Evolutionary conservation across 2,888 invertebrate species (phyloP).

Genomic region (Rhagonycha lutea): DNA sequence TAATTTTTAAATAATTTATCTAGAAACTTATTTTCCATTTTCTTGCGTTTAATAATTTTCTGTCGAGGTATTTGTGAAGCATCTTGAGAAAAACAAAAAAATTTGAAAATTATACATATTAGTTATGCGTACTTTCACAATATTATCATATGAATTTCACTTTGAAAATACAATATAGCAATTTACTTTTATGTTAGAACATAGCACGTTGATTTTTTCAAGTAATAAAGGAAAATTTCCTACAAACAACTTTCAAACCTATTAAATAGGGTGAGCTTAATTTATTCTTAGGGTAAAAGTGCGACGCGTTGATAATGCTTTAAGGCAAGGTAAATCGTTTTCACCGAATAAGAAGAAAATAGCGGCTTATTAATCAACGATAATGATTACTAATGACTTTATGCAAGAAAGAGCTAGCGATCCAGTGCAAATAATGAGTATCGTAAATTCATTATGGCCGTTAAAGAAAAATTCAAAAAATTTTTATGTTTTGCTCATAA

Average conservation of each 20-base stretch:
- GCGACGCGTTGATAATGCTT: slow-evolving; percentile 19
- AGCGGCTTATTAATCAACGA: slow-evolving; percentile 20
- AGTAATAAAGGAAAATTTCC: slow-evolving; percentile 14
- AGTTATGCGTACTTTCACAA: not conserved
- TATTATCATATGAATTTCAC: not conserved
- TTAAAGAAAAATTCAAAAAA: slow-evolving; percentile 7
- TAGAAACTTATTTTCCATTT: no score
- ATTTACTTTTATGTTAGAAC: not conserved
- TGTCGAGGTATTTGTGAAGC: not conserved
- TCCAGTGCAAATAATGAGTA: slow-evolving; percentile 11
- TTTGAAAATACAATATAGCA: not conserved
- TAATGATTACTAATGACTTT: slow-evolving; percentile 23
- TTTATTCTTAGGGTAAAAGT: slow-evolving; percentile 20
- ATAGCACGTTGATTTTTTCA: slow-evolving; percentile 2
- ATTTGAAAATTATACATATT: not conserved
- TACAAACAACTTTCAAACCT: slow-evolving; percentile 12
- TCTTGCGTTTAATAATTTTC: no score
- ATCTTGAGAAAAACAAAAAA: not conserved
- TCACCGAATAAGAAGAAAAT: slow-evolving; percentile 14
- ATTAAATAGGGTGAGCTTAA: slow-evolving; percentile 23
- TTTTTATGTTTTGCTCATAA: slow-evolving; percentile 19
- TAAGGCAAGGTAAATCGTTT: slow-evolving; percentile 16
- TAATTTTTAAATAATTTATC: no score
- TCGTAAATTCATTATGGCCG: slow-evolving; percentile 15
- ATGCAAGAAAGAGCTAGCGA: slow-evolving; percentile 7